Base-by-base conservation (phyloP, 2,888 invertebrate species). In the Cheiracanthium punctorium region DNA sequence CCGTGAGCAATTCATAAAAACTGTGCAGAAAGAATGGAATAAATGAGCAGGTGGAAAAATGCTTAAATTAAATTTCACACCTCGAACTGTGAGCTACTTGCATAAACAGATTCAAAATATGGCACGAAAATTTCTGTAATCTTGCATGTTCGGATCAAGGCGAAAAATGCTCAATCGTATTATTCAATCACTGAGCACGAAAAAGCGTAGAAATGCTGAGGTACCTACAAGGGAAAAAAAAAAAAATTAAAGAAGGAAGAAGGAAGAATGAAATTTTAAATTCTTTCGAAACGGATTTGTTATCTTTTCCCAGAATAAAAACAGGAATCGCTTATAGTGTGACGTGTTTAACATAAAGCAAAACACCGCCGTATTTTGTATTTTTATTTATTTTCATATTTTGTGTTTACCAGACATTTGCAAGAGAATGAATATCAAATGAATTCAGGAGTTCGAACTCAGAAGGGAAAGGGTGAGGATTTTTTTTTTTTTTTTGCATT, bases 211-310 rank as follows among this genome's bases (percentile, higher is more conserved):
- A 29, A 77, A 8, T 24, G 2, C 20, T 12, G 69, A 58, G 67
- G 37, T 14, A 65, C 43, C 65, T 24, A 24, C 4, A 12, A 58
- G 12, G 24, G 17, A 48, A n/a, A 48, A n/a, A 17, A n/a, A 48
- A n/a, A 48, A n/a, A 48, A 37, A 10, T 37, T 7, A 4, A 37
- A 28, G 24, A 64, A 72, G 58, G 41, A 67, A 65, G 2, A 48
- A 17, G 37, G 12, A 41, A 52, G 75, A 72, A 71, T 29, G 29
- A 77, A 77, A 82, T 82, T 82, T 77, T 48, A 82, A 82, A 82
- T 82, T 82, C 82, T 65, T 82, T 72, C 72, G 76, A 48, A 77
- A 71, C 43, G 82, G 82, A 82, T 82, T 82, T 82, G 82, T 82
- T 82, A 82, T 76, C 76, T 76, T 76, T 82, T n/a, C 65, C 82